Base-by-base conservation (phyloP, 2,888 invertebrate species). In the Drosophila maculinotata region DNA sequence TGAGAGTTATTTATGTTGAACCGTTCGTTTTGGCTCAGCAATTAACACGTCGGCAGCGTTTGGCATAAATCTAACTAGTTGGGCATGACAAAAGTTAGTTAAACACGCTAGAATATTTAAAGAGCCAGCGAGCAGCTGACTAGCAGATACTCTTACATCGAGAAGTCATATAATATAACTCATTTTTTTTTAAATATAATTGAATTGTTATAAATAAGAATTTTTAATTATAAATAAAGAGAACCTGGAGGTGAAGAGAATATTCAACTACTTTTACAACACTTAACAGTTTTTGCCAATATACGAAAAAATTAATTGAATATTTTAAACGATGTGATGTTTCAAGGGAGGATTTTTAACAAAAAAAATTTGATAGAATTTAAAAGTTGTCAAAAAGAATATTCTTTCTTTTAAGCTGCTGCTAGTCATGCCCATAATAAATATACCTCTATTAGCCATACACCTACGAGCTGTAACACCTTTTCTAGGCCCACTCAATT, bases 21-120 rank as follows among this genome's bases (percentile, higher is more conserved):
- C 20, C 56, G 6, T 45, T 69, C 51, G 64, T 56, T 69, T 57
- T 56, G 48, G 45, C 35, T 48, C 41, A 35, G 36, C 51, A 65
- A 73, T 73, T 73, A 73, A 52, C 69, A 73, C 58, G 48, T 74
- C 62, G 47, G 10, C 68, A 31, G 7, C 14, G 52, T 44, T 59
- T 56, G 62, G 44, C 68, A 63, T 68, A 68, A 56, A 71, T 67
- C 58, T 59, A 64, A 59, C 56, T 41, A 58, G 42, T 69, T 52
- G 42, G 9, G 9, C 48, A 35, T 66, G 49, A 66, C 47, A 64
- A 28, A 60, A 66, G 39, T 47, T 41, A 28, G 45, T 36, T 45
- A 54, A 48, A 48, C 36, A 38, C 25, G 35, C 10, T 45, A 8
- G 3, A 35, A 42, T 28, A 26, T 25, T 20, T 14, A 15, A 0